These are phyloP conservation scores for Spisula solida DNA, from an alignment of 2,888 invertebrate species.

Conservation along the genomic window DNA sequence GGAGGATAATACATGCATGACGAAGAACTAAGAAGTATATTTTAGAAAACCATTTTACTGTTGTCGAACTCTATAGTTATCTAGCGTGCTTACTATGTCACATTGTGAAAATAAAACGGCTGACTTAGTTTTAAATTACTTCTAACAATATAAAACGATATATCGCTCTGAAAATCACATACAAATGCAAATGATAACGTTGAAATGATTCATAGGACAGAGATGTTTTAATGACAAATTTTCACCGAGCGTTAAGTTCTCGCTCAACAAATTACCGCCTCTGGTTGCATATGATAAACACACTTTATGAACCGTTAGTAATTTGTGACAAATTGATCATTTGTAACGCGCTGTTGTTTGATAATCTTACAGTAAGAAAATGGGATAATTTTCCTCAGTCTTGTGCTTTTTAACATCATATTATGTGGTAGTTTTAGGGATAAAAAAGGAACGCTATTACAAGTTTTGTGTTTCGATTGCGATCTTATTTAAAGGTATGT, in stretches of 20 bases:
- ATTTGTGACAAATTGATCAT: slow-evolving; percentile 11
- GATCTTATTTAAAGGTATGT: too few species aligned
- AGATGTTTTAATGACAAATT: neutral
- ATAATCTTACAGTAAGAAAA: neutral
- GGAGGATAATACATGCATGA: too few species aligned
- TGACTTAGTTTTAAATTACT: too few species aligned
- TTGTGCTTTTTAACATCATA: neutral
- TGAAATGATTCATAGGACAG: neutral
- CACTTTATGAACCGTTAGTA: slow-evolving; percentile 11
- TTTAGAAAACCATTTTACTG: too few species aligned
- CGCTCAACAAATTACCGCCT: neutral
- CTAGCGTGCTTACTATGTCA: too few species aligned
- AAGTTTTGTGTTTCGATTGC: too few species aligned
- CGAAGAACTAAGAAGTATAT: too few species aligned
- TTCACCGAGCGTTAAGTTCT: neutral
- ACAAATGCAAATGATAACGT: neutral
- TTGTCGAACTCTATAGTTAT: too few species aligned
- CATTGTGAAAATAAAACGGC: too few species aligned
- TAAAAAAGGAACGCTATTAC: neutral
- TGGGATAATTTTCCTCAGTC: neutral
- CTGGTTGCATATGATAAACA: neutral
- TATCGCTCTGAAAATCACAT: too few species aligned
- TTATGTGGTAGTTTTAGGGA: neutral
- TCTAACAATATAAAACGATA: too few species aligned
- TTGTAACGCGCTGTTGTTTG: neutral